These are phyloP conservation scores for Thunnus maccoyii DNA, from an alignment of 2,113 vertebrate species.

Conservation along the genomic window DNA sequence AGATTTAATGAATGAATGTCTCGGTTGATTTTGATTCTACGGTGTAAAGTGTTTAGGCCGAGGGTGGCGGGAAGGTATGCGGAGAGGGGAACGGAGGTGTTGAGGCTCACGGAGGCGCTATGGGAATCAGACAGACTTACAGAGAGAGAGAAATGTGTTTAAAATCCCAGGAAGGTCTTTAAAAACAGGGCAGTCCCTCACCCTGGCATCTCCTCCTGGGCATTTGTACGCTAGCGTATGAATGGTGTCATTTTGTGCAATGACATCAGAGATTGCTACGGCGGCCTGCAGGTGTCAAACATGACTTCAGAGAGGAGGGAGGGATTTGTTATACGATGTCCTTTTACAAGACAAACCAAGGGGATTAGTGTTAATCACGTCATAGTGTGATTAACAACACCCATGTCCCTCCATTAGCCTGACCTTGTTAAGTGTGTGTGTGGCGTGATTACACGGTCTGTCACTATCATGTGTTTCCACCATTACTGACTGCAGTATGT, in stretches of 20 bases:
- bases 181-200: conserved; percentile 9
- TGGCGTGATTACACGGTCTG: conserved; percentile 52
- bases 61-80: background rate
- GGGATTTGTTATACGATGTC: conserved; percentile 41
- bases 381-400: conserved; percentile 61
- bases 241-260: conserved; percentile 33
- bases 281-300: conserved; percentile 63
- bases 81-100: background rate
- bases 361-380: conserved; percentile 53
- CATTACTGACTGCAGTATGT: conserved; percentile 8
- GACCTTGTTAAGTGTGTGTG: conserved; percentile 64
- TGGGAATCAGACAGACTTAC: conserved; percentile 6
- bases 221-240: conserved; percentile 18
- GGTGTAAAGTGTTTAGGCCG: background rate
- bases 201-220: conserved; percentile 46
- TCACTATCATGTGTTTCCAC: conserved; percentile 53
- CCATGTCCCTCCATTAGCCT: conserved; percentile 57
- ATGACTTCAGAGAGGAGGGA: conserved; percentile 34
- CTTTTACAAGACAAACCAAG: conserved; percentile 59
- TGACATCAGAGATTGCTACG: conserved; percentile 24
- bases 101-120: background rate
- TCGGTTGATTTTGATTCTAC: background rate
- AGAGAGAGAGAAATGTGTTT: conserved; percentile 32
- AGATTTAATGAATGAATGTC: background rate
- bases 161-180: conserved; percentile 40